These are phyloP conservation scores for Zoanthus solanderi DNA, from an alignment of 92 coral and sea anemone species.

Conservation along the genomic window DNA sequence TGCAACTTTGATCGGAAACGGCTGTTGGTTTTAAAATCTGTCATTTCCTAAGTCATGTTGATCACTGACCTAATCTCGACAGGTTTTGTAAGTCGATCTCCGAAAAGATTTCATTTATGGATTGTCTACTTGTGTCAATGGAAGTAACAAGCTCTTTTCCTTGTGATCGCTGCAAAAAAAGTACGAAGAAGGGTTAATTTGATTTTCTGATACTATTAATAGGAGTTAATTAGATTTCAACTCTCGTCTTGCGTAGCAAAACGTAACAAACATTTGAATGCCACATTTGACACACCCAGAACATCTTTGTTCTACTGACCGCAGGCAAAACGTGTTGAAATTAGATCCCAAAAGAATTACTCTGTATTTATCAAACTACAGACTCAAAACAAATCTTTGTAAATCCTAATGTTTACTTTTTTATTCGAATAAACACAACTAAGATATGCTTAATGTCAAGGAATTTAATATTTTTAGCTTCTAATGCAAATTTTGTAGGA, in stretches of 20 bases:
- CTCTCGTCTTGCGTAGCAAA: slow-evolving; percentile 29
- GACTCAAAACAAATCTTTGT: slow-evolving; percentile 11
- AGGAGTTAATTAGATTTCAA: slow-evolving; percentile 14
- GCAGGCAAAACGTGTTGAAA: slow-evolving; percentile 43
- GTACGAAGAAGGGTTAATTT: neutral
- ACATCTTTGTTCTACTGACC: slow-evolving; percentile 52
- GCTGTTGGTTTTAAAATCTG: slow-evolving; percentile 20
- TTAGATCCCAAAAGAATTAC: slow-evolving; percentile 1
- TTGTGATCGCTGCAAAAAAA: neutral
- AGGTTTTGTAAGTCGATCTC: neutral
- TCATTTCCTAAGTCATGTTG: slow-evolving; percentile 27
- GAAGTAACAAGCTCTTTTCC: too few species aligned
- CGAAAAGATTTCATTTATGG: neutral
- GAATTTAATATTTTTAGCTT: slow-evolving; percentile 31
- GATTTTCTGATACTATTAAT: slow-evolving; percentile 38
- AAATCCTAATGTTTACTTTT: slow-evolving; percentile 18
- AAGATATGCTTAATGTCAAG: slow-evolving; percentile 3
- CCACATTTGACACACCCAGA: slow-evolving; percentile 70
- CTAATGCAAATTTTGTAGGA: slow-evolving; percentile 44
- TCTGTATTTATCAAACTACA: slow-evolving; percentile 7
- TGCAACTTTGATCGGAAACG: slow-evolving; percentile 36
- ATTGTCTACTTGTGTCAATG: too few species aligned
- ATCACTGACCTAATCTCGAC: slow-evolving; percentile 9
- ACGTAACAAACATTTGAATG: slow-evolving; percentile 63
- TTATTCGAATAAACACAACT: slow-evolving; percentile 4